Evolutionary conservation across 2,888 invertebrate species (phyloP).

Genomic region (Drosophila neoperkinsi): DNA sequence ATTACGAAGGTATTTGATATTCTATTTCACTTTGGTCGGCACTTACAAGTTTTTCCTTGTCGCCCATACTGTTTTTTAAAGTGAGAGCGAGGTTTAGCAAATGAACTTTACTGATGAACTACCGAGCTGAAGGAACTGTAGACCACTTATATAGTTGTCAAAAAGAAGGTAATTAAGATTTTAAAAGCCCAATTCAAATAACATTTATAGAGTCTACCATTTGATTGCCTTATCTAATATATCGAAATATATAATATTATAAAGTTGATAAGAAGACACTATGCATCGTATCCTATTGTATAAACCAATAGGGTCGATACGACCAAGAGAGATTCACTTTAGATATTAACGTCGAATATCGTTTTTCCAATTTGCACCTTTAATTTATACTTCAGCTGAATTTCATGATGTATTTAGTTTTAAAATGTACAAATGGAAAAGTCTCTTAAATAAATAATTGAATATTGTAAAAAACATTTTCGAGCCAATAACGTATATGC

Average conservation of each 20-base stretch:
- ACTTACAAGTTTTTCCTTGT: conserved; percentile 28
- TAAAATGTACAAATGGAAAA: not conserved
- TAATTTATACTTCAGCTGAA: not conserved
- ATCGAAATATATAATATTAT: conserved; percentile 5
- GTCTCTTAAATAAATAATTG: not conserved
- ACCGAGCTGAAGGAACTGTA: not conserved
- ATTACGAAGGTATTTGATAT: not conserved
- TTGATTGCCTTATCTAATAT: conserved; percentile 5
- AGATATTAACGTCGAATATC: not conserved
- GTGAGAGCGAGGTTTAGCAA: not conserved
- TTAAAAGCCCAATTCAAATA: conserved; percentile 14
- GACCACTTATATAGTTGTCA: conserved; percentile 1
- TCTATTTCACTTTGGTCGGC: conserved; percentile 4
- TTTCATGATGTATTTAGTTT: too few relatives aligned
- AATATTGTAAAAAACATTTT: not conserved
- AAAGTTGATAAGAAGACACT: conserved; percentile 5
- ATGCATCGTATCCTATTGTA: not conserved
- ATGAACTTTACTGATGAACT: not conserved
- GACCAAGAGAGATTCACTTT: not conserved
- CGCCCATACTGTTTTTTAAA: not conserved
- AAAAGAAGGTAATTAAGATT: not conserved
- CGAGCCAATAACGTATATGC: not conserved
- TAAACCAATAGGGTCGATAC: not conserved
- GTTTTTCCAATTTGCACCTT: not conserved
- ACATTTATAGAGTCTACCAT: not conserved